Evolutionary conservation across 1,140 invertebrate species (phyloP), one percentile per base, ranked within the genome.

Genomic region (Armadillidium nasatum): DNA sequence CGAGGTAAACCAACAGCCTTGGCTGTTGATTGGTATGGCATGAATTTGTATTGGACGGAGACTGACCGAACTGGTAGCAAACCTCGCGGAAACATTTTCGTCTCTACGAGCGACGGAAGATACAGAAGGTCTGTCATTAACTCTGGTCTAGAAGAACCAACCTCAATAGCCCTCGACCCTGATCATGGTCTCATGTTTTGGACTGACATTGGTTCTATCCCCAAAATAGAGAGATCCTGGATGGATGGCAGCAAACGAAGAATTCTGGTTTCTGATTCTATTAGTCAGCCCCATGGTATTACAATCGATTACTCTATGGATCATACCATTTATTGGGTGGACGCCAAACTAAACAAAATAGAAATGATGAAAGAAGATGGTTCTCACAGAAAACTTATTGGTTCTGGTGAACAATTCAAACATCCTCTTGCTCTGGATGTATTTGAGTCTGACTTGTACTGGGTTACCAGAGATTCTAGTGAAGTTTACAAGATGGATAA

Each of bases 41-140:
- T 91, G 71, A 97, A 97, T 85, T 85, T 98, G 0, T 98, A 97
- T 83, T 98, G 95, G 95, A 93, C 93, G 0, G 95, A 98, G 84
- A 88, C 91, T 0, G 93, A 95, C 82, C 83, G 90, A 21, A 89
- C 89, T 0, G 90, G 91, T 0, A 88, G 89, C 0, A 84, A 84
- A 69, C 82, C 83, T 4, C 82, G 84, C 60, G 85, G 94, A 13
- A 87, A 90, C 74, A 89, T 98, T 2, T 91, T 96, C 87, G 94
- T 97, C 0, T 89, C 94, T 0, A 91, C 92, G 83, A 90, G 91
- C 0, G 96, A 98, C 84, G 96, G 96, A 9, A 86, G 95, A 68
- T 98, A 98, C 83, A 87, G 92, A 76, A 86, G 92, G 78, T 91
- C 92, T 4, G 84, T 98, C 6, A 82, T 90, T 45, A 83, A 82